phyloP scores from a whole-genome alignment of 2,113 vertebrate genomes.

The Corydoras sp. region DNA sequence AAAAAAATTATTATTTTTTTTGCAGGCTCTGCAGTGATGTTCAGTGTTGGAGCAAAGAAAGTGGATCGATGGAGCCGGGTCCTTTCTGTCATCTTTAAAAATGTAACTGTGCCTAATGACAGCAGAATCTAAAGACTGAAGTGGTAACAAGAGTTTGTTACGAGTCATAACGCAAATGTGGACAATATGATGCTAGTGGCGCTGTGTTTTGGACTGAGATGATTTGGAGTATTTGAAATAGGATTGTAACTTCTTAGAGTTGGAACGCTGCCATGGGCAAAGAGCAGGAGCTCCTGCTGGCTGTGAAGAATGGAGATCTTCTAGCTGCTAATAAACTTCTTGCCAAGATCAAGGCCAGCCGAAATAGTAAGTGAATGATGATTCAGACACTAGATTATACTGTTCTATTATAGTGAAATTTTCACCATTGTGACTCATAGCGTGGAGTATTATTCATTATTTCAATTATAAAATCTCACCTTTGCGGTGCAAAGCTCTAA shows the following conservation, averaged over 20 bases:
- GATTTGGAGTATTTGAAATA: conserved; percentile 18
- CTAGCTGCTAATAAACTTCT: conserved; percentile 63
- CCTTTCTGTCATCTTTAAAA: too few species aligned
- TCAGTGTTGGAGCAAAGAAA: too few species aligned
- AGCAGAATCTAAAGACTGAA: background rate
- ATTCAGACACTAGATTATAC: background rate
- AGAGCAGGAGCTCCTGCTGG: conserved; percentile 66
- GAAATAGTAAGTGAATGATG: conserved; percentile 60
- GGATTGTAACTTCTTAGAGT: conserved; percentile 16
- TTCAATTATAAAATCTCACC: too few species aligned
- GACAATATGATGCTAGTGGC: conserved; percentile 1
- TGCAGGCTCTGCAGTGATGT: too few species aligned
- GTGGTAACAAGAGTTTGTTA: background rate
- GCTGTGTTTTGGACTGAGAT: background rate
- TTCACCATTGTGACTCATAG: background rate
- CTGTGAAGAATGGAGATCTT: conserved; percentile 67
- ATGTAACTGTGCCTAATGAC: background rate
- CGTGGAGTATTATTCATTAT: background rate
- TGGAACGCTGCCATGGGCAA: conserved; percentile 59
- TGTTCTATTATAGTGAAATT: background rate
- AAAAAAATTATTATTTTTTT: too few species aligned
- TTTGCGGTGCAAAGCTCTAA: too few species aligned
- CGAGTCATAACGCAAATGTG: conserved; percentile 1
- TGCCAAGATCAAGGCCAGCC: conserved; percentile 66
- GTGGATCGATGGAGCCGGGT: too few species aligned